Evolutionary conservation across 1,140 invertebrate genomes (phyloP).

Genomic region (Hormaphis cornu): DNA sequence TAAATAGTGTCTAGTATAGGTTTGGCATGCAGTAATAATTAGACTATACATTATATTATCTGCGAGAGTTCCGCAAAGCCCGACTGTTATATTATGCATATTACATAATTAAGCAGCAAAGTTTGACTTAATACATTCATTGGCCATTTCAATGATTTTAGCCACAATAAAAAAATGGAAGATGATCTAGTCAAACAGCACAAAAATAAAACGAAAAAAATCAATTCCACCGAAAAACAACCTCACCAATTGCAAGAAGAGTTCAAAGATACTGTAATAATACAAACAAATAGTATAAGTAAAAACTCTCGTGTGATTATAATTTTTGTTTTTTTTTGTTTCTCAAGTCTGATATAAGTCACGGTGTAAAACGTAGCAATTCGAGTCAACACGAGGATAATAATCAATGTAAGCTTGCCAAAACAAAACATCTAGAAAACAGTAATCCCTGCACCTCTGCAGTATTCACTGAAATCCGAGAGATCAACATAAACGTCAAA

Average conservation of each 20-base stretch:
- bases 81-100: too few relatives aligned
- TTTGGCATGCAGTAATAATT: too few relatives aligned
- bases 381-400: constrained; percentile 48
- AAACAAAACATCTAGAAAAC: neutral
- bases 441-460: neutral
- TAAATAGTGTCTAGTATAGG: too few relatives aligned
- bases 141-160: constrained; percentile 37
- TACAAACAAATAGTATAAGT: neutral
- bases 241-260: constrained; percentile 42
- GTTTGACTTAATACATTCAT: too few relatives aligned
- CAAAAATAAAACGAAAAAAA: constrained; percentile 50
- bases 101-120: too few relatives aligned
- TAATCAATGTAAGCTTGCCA: constrained; percentile 38
- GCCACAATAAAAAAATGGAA: constrained; percentile 69
- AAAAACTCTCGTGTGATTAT: neutral
- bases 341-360: constrained; percentile 34
- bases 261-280: constrained; percentile 36
- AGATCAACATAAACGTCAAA: constrained; percentile 37
- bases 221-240: constrained; percentile 44
- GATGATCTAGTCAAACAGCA: constrained; percentile 63
- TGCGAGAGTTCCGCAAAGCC: too few relatives aligned
- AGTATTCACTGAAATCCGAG: neutral
- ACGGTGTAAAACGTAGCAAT: constrained; percentile 49
- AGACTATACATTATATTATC: too few relatives aligned
- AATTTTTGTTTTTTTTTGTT: neutral